phyloP scores from a whole-genome alignment of 2,797 vertebrate species.

The Alectoris magna region DNA sequence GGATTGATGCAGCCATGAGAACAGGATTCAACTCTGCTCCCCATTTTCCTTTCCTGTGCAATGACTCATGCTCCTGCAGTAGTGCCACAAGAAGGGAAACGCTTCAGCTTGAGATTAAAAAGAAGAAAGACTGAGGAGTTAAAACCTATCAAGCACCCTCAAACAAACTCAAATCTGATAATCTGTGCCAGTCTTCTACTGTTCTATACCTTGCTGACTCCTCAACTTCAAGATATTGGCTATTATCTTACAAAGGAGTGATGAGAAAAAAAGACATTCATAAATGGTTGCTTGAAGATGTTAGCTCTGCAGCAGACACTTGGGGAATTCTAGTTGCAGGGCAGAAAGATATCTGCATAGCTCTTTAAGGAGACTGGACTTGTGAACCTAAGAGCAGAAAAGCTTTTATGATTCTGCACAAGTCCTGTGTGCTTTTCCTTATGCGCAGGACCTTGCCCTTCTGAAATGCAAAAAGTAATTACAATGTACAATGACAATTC shows the following conservation, averaged over 20 bases:
- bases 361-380: conserved; percentile 26
- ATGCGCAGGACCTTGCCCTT: neutral
- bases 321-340: neutral
- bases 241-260: neutral
- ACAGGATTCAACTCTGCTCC: neutral
- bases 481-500: neutral
- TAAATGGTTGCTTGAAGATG: neutral
- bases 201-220: neutral
- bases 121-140: neutral
- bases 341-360: neutral
- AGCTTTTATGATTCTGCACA: neutral
- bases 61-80: neutral
- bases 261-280: neutral
- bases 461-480: neutral
- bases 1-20: neutral
- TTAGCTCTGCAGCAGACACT: neutral
- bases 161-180: neutral
- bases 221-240: neutral
- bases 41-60: neutral
- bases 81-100: neutral
- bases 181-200: neutral
- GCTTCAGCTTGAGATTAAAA: neutral
- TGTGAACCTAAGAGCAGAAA: neutral
- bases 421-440: neutral
- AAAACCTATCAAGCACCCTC: neutral